Evolutionary conservation across 1,140 invertebrate genomes (phyloP).

Genomic region (Micrasema minimum): DNA sequence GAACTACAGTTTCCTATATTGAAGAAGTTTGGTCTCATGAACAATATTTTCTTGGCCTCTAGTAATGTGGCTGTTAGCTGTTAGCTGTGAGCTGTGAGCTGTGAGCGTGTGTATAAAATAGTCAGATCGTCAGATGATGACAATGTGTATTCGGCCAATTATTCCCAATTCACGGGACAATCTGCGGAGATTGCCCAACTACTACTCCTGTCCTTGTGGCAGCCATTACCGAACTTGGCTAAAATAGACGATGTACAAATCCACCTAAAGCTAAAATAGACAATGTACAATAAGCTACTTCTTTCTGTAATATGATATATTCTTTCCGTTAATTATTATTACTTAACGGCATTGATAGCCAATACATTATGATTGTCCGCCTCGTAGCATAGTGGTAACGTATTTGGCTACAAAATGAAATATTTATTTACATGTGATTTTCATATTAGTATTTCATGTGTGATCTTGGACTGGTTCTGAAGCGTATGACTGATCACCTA

Average conservation of each 20-base stretch:
- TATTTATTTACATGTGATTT: no score
- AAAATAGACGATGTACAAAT: not conserved
- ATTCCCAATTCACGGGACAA: slow-evolving; percentile 19
- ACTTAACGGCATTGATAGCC: not conserved
- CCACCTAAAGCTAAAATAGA: no score
- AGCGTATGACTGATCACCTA: no score
- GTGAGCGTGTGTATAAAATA: not conserved
- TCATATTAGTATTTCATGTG: no score
- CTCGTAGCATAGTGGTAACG: no score
- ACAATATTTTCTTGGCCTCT: not conserved
- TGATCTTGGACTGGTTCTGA: no score
- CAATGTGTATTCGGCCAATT: not conserved
- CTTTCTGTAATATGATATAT: not conserved
- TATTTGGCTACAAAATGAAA: no score
- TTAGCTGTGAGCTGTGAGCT: no score
- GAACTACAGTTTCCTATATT: not conserved
- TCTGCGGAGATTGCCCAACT: slow-evolving; percentile 32
- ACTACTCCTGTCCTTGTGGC: slow-evolving; percentile 7
- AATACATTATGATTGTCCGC: not conserved
- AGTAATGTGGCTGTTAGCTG: no score
- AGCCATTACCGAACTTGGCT: not conserved
- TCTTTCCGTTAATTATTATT: not conserved
- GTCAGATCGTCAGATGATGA: not conserved
- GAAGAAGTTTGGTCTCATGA: not conserved
- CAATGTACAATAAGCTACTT: no score